Conservation (phyloP, 2,888 invertebrate genomes). For the Drosophila anceps region DNA sequence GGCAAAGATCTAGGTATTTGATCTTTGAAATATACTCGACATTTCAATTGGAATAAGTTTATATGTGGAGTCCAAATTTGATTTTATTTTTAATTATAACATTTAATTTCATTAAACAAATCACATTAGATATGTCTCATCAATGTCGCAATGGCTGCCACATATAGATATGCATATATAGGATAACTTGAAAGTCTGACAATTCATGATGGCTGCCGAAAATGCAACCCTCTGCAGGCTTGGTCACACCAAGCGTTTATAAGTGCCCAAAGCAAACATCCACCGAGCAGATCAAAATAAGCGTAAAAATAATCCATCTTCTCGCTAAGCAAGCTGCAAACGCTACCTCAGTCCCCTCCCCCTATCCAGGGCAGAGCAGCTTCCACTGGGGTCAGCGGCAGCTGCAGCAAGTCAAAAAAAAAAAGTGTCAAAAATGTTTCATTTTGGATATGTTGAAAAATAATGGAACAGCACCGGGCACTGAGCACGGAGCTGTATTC, state of each 20-base stretch:
- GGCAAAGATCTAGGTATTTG: not conserved
- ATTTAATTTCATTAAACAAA: slow-evolving; percentile 33
- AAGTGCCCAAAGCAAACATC: slow-evolving; percentile 83
- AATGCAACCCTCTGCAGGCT: slow-evolving; percentile 47
- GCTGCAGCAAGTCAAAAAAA: slow-evolving; percentile 55
- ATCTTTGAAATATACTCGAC: not conserved
- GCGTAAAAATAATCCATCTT: slow-evolving; percentile 81
- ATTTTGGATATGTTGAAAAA: slow-evolving; percentile 79
- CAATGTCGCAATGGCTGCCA: slow-evolving; percentile 37
- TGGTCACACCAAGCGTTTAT: slow-evolving; percentile 83
- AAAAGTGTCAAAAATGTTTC: slow-evolving; percentile 80
- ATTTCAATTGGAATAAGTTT: not conserved
- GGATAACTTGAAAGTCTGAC: slow-evolving; percentile 34
- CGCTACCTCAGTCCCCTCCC: slow-evolving; percentile 10
- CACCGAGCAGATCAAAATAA: slow-evolving; percentile 83
- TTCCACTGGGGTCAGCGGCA: slow-evolving; percentile 48
- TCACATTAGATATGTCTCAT: slow-evolving; percentile 42
- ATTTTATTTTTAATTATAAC: slow-evolving; percentile 17
- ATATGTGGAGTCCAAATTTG: not conserved
- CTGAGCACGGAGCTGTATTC: slow-evolving; percentile 17
- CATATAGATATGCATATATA: not conserved
- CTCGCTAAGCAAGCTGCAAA: slow-evolving; percentile 74
- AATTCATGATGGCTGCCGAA: slow-evolving; percentile 66
- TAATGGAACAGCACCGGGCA: slow-evolving; percentile 57
- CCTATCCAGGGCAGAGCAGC: slow-evolving; percentile 12